Conservation (phyloP, 2,113 vertebrate species). For the Ptilonorhynchus violaceus region DNA sequence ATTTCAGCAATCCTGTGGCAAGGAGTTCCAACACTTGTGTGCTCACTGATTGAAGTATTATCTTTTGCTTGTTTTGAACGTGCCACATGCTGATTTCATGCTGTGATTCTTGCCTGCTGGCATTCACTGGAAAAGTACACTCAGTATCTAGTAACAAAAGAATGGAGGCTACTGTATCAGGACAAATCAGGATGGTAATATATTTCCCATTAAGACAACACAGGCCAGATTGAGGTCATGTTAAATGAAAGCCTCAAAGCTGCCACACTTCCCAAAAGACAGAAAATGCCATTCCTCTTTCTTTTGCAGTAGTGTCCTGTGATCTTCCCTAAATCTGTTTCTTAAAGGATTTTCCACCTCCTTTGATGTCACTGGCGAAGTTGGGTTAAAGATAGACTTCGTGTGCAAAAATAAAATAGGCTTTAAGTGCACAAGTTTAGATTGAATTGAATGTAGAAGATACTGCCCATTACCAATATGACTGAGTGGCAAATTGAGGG, state of each 20-base stretch:
- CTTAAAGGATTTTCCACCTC: background rate
- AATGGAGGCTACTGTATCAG: background rate
- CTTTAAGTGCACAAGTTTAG: background rate
- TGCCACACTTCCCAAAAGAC: background rate
- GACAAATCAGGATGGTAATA: constrained; percentile 10
- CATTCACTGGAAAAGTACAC: background rate
- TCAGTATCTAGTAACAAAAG: background rate
- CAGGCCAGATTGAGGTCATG: background rate
- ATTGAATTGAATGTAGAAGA: background rate
- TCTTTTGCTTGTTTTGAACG: constrained; percentile 11
- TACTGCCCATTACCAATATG: background rate
- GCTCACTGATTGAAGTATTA: background rate
- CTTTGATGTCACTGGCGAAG: background rate
- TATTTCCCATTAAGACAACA: background rate
- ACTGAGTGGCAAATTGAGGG: background rate
- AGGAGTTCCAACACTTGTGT: background rate
- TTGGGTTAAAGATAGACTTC: background rate
- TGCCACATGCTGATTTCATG: background rate
- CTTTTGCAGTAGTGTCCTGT: background rate
- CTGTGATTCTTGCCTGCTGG: constrained; percentile 23
- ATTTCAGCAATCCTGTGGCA: background rate
- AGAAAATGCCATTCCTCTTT: background rate
- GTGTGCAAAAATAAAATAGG: background rate
- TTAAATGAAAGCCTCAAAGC: background rate
- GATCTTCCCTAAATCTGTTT: background rate